These are phyloP conservation scores for Poliocrania exsul DNA, from an alignment of 2,797 vertebrate species.

Conservation along the genomic window DNA sequence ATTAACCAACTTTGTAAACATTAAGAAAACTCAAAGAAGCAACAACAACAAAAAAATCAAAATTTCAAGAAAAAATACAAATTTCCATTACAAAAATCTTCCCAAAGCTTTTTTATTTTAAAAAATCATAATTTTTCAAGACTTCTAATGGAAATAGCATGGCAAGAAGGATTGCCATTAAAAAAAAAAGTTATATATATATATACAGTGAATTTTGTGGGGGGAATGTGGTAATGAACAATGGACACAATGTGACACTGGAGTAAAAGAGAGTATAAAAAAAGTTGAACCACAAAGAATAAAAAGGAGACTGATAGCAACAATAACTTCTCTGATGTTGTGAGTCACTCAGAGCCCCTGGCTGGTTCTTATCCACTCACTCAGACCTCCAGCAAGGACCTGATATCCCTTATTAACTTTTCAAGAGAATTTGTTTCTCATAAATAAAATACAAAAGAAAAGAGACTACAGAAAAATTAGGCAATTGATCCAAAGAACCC, in stretches of 20 bases:
- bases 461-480: background rate
- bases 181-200: background rate
- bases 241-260: rapidly evolving
- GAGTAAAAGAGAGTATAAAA: background rate
- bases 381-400: background rate
- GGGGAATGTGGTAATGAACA: background rate
- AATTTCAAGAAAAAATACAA: background rate
- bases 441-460: background rate
- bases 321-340: background rate
- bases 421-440: background rate
- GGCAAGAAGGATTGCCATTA: background rate
- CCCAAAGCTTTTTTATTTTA: background rate
- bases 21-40: background rate
- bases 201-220: background rate
- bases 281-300: background rate
- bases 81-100: background rate
- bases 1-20: background rate
- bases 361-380: background rate
- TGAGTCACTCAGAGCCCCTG: background rate
- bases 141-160: background rate
- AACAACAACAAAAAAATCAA: background rate
- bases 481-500: background rate
- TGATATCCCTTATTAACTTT: background rate
- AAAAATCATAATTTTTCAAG: background rate
- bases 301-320: background rate